Evolutionary conservation across 2,888 invertebrate genomes (phyloP).

Genomic region (Malacosoma neustria): DNA sequence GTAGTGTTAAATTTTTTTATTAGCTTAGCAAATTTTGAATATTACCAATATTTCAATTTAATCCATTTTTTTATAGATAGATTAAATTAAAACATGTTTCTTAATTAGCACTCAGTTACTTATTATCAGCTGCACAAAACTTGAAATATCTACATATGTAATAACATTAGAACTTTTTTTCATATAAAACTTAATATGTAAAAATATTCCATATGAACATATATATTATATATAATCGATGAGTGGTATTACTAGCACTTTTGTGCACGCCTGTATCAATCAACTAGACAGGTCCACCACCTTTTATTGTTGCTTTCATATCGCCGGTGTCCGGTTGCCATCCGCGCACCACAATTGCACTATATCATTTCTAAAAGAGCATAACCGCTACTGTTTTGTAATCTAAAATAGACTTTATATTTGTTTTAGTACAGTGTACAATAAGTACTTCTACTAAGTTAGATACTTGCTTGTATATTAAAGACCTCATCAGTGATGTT

Average conservation of each 20-base stretch:
- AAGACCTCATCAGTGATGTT: neutral
- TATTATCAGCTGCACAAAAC: no score
- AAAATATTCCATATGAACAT: no score
- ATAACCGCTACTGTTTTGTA: neutral
- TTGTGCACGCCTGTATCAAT: constrained; percentile 42
- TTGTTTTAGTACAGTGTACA: neutral
- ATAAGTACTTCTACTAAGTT: neutral
- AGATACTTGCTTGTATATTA: neutral
- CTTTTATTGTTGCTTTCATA: constrained; percentile 71
- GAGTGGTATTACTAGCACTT: constrained; percentile 15
- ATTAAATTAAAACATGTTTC: no score
- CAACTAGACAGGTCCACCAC: constrained; percentile 64
- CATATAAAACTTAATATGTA: no score
- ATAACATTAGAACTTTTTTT: no score
- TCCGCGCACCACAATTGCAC: constrained; percentile 51
- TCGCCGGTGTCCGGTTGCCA: constrained; percentile 68
- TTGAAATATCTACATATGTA: no score
- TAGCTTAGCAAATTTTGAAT: no score
- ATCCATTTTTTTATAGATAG: no score
- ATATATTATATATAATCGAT: no score
- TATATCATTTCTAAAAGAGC: constrained; percentile 23
- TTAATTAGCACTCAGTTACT: no score
- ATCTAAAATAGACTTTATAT: neutral
- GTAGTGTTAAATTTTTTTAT: no score
- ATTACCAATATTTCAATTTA: no score